Evolutionary conservation across 2,113 vertebrate genomes (phyloP), one percentile per base, ranked within the genome.

Genomic region (Seriola quinqueradiata): DNA sequence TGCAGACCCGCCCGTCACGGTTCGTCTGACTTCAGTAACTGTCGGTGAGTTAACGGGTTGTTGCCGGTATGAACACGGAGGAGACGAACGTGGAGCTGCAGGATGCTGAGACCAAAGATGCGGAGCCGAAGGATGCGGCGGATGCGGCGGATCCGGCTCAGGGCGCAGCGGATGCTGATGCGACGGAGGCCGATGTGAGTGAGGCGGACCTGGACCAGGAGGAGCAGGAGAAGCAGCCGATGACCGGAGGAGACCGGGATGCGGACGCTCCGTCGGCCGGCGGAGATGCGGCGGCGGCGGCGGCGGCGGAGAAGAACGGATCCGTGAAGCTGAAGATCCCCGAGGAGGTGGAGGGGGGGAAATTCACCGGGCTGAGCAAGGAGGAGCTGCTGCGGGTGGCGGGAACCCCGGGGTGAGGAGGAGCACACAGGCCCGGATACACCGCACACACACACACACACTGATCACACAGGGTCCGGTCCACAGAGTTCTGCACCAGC

Each of bases 321-420:
- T 85, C 93, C 60, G 95, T 97, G 60, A 97, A 96, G 82, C 90
- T 95, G 69, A 95, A 95, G 83, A 90, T 92, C 60, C 86, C 83
- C 5, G 92, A 94, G 0, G 92, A 93, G 0, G 85, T 81, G 8
- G 90, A 66, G 17, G 85, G 84, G 9, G 73, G 72, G 42, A 96
- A 95, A 77, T 97, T 97, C 92, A 97, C 96, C 4, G 97, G 97
- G 0, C 91, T 98, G 67, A 96, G 87, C 58, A 98, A 98, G n/a
- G 97, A 98, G 74, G 95, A 98, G 91, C 95, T 98, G 82, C 87
- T 98, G 69, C 88, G 94, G 82, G 96, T 97, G 57, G 97, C 97
- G 0, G 94, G 96, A 38, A 96, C 95, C 9, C 96, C 96, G 1
- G 96, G 90, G 95, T 96, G 80, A 91, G 92, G 25, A 12, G 23